phyloP scores from a whole-genome alignment of 2,797 vertebrate genomes.

The Acipenser oxyrinchus region DNA sequence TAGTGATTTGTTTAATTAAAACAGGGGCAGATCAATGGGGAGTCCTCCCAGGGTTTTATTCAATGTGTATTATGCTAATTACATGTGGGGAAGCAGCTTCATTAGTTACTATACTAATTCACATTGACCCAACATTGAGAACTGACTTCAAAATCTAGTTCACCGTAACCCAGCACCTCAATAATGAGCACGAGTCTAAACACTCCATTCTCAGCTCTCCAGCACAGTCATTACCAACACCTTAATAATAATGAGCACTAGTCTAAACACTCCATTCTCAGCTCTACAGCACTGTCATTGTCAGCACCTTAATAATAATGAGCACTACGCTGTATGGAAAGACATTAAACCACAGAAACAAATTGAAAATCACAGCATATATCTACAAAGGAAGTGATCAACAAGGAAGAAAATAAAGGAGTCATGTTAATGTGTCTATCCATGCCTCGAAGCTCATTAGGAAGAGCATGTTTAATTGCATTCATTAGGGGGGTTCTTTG shows the following conservation, averaged over 20 bases:
- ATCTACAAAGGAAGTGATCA: conserved; percentile 14
- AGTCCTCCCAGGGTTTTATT: conserved; percentile 61
- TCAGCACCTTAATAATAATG: too few species aligned
- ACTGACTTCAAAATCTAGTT: conserved; percentile 44
- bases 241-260: conserved; percentile 30
- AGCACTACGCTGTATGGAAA: too few species aligned
- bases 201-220: conserved; percentile 30
- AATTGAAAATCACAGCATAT: not conserved
- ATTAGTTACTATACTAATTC: conserved; percentile 60
- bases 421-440: not conserved
- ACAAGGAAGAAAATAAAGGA: conserved; percentile 18
- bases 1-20: conserved; percentile 71
- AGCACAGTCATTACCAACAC: conserved; percentile 41
- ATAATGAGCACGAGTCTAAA: conserved; percentile 24
- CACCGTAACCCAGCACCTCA: conserved; percentile 40
- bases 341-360: too few species aligned
- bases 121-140: conserved; percentile 61
- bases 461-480: conserved; percentile 36
- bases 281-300: not conserved
- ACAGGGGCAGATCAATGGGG: conserved; percentile 60
- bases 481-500: conserved; percentile 35
- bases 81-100: conserved; percentile 61
- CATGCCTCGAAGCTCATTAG: not conserved
- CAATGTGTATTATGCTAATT: conserved; percentile 71
- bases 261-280: conserved; percentile 33